Evolutionary conservation across 2,113 vertebrate genomes (phyloP), one percentile per base, ranked within the genome.

Genomic region (Gracilinanus agilis): DNA sequence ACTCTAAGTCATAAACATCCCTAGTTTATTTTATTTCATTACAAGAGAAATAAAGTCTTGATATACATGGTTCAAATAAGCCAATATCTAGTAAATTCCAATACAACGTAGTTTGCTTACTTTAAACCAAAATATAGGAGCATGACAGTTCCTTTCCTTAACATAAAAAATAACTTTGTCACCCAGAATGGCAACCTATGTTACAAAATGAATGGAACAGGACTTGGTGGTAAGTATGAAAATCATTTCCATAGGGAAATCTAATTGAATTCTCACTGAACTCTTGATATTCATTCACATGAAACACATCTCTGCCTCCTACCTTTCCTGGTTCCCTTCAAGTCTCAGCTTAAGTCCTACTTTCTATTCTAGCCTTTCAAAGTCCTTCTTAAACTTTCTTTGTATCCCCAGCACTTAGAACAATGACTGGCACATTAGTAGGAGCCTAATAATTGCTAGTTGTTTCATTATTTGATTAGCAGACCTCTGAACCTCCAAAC

Each of bases 61-160:
- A 95, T 23, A 16, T 90, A 56, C 90, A 91, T 34, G 6, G 19
- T 58, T 12, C 49, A 8, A 25, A 58, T 24, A 2, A 0, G 75
- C 40, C 40, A n/a, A 24, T 23, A 93, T 49, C 44, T 94, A 95
- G 92, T 29, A 93, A 1, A 92, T 93, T 94, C 90, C 21, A 93
- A 25, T 53, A 93, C 44, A 27, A 29, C 40, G 0, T 44, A 54
- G 90, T 96, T 90, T 19, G 7, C 0, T n/a, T 96, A 24, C 93
- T 49, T 25, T 91, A n/a, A 58, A n/a, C 53, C 0, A 24, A 56
- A 94, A 90, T 9, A 90, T 49, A 55, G 93, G 91, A 89, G 94
- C 92, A 67, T 44, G 27, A 44, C 24, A n/a, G 61, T 75, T 75
- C n/a, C 34, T 53, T 90, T 53, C 10, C 10, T 25, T 9, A 3